A percentile compares a stretch with the other conserved stretches of the same genome.
Evolutionary conservation across 2,888 invertebrate genomes (phyloP).

Genomic region (Drosophila pseudotalamancana): DNA sequence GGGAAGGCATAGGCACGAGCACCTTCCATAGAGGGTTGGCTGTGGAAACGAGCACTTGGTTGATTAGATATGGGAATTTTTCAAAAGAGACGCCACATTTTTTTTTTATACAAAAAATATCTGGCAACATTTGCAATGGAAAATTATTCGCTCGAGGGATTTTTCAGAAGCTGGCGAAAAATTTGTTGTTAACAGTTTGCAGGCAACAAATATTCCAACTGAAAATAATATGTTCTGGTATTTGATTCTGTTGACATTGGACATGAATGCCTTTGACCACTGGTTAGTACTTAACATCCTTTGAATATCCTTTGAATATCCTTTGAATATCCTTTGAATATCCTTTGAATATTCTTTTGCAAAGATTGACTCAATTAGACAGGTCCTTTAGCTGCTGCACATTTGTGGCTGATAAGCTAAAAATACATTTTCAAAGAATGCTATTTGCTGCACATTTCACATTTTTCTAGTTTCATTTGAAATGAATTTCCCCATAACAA

Average conservation of each 20-base stretch:
- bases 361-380: neutral
- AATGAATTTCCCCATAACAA: neutral
- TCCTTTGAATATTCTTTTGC: too few relatives aligned
- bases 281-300: neutral
- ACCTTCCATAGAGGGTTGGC: neutral
- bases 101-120: slow-evolving; percentile 5
- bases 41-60: slow-evolving; percentile 23
- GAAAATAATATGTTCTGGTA: neutral
- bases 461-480: neutral
- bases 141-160: neutral
- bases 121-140: neutral
- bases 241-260: neutral
- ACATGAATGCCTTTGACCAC: neutral
- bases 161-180: neutral
- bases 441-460: neutral
- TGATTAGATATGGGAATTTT: slow-evolving; percentile 44
- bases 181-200: neutral
- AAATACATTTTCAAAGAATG: neutral
- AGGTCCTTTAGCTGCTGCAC: neutral
- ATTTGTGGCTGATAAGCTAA: neutral
- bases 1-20: neutral
- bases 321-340: too few relatives aligned
- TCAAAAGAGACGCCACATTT: neutral
- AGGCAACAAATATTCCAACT: neutral
- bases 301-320: neutral